These are phyloP conservation scores for Sibirionetta formosa DNA, from an alignment of 2,797 vertebrate species.

Conservation along the genomic window DNA sequence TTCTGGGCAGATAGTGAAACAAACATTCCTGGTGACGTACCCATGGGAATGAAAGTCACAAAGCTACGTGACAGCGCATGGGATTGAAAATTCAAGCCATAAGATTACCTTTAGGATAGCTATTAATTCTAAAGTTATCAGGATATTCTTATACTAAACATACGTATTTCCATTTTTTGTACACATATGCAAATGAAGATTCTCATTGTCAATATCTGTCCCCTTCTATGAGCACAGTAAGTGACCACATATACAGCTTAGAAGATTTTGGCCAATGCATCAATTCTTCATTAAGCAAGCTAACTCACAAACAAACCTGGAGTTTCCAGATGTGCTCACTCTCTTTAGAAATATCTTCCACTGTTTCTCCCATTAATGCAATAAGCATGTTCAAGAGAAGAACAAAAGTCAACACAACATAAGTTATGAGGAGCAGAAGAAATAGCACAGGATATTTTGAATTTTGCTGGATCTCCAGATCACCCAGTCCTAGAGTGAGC, in stretches of 20 bases:
- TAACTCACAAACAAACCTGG: slow-evolving; percentile 78
- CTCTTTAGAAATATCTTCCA: slow-evolving; percentile 87
- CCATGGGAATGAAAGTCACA: not conserved
- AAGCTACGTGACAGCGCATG: not conserved
- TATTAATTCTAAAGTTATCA: not conserved
- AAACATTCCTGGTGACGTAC: not conserved
- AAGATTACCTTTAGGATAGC: not conserved
- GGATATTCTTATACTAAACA: not conserved
- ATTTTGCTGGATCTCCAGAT: slow-evolving; percentile 85
- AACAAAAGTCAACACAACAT: slow-evolving; percentile 85
- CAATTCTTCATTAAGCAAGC: not conserved
- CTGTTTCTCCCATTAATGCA: slow-evolving; percentile 86
- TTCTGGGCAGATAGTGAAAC: not conserved
- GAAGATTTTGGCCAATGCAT: not conserved
- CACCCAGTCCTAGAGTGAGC: slow-evolving; percentile 86
- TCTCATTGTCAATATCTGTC: not conserved
- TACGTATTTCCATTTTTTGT: not conserved
- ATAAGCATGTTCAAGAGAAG: slow-evolving; percentile 88
- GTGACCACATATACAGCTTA: not conserved
- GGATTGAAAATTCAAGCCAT: not conserved
- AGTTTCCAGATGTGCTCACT: slow-evolving; percentile 87
- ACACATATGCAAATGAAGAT: not conserved
- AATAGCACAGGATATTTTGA: slow-evolving; percentile 86
- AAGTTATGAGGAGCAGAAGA: slow-evolving; percentile 85
- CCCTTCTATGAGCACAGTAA: not conserved